Conservation (phyloP, 2,113 vertebrate genomes). For the Euleptes europaea region DNA sequence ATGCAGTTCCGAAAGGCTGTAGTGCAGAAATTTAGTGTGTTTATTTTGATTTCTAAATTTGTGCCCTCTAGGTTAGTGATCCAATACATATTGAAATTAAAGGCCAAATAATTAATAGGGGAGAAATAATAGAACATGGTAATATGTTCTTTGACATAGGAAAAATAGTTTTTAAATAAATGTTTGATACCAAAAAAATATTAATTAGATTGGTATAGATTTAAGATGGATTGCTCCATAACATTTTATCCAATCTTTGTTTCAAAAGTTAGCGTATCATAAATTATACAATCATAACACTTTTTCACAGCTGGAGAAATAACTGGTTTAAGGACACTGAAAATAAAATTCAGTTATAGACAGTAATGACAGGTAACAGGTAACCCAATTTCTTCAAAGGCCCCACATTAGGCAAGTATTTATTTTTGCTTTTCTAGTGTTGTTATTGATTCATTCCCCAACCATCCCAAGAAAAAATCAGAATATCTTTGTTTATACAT, state of each 20-base stretch:
- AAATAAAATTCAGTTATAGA: too few relatives aligned
- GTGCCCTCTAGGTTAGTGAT: not conserved
- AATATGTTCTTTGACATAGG: too few relatives aligned
- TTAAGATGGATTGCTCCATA: not conserved
- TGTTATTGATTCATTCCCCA: not conserved
- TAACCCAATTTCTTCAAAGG: too few relatives aligned
- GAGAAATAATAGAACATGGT: not conserved
- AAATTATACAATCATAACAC: too few relatives aligned
- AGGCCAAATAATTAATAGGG: not conserved
- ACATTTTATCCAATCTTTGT: not conserved
- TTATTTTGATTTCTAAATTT: conserved; percentile 10
- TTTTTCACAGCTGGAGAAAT: not conserved
- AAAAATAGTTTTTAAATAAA: not conserved
- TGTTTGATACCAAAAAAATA: not conserved
- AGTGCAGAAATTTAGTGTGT: not conserved
- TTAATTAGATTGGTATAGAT: not conserved
- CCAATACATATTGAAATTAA: not conserved
- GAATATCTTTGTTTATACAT: not conserved
- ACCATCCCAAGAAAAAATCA: not conserved
- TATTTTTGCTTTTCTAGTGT: not conserved
- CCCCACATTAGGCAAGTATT: too few relatives aligned
- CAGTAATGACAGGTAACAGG: too few relatives aligned
- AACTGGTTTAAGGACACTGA: too few relatives aligned
- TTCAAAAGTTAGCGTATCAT: not conserved
- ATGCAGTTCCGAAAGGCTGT: not conserved